Evolutionary conservation across 2,797 vertebrate species (phyloP), one percentile per base, ranked within the genome.

Genomic region (Macrochelys suwanniensis): DNA sequence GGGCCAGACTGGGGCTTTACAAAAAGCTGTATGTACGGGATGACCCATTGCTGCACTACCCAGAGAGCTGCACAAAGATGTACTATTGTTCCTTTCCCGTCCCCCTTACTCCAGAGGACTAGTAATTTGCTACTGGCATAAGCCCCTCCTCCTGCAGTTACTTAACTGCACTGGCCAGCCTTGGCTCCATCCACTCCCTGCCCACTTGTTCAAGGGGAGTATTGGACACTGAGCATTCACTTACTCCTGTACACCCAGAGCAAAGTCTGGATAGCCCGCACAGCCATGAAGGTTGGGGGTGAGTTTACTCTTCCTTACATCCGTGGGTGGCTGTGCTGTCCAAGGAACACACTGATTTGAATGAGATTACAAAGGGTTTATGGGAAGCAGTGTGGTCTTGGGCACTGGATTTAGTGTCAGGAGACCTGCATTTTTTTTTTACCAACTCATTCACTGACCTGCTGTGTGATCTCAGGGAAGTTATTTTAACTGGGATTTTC

Each of bases 291-390:
- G 31, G 15, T 15, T 16, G 31, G 15, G 57, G 7, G 17, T 68
- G 65, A n/a, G 17, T 68, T 37, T 0, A 0, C 0, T 7, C 47
- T 15, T 4, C 51, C 11, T 7, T 68, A 16, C 42, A 31, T 25
- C 51, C 6, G 2, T 33, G 28, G 12, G 26, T 54, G 84, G 9
- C 8, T 77, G 61, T 59, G 5, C 17, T 11, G 65, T 68, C n/a
- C n/a, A 37, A 68, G 33, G 17, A 68, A 21, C 65, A 37, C 17
- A 21, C 65, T 68, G 65, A n/a, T 19, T 37, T 21, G 17, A 42
- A 53, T 21, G 17, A 21, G n/a, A 71, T 84, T 49, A 50, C 59
- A 84, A 49, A 37, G 11, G 11, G n/a, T 74, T 54, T 9, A 54
- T 28, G 21, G 10, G n/a, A 42, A 71, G n/a, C 82, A 74, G 10